These are phyloP conservation scores for Odontomyia ornata DNA, from an alignment of 2,888 invertebrate genomes.

Conservation along the genomic window DNA sequence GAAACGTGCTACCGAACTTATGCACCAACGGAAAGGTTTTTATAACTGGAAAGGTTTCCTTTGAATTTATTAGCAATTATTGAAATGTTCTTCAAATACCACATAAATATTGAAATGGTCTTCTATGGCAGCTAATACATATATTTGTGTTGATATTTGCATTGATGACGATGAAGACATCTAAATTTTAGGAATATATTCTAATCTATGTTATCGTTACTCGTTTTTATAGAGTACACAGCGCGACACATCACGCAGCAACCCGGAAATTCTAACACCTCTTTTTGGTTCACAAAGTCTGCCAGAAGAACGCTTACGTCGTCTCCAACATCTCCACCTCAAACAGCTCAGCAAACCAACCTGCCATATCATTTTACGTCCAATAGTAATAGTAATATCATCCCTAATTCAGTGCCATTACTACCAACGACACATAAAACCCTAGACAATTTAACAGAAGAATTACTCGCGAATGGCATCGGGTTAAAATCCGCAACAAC, in stretches of 20 bases:
- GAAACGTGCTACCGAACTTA: slow-evolving; percentile 68
- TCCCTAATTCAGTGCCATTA: background rate
- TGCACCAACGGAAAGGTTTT: slow-evolving; percentile 67
- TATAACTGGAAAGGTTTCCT: slow-evolving; percentile 67
- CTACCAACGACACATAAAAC: slow-evolving; percentile 15
- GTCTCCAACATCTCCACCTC: slow-evolving; percentile 11
- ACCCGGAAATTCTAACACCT: background rate
- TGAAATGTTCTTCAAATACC: no score
- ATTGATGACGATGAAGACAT: background rate
- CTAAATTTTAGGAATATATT: background rate
- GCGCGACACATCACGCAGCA: slow-evolving; percentile 13
- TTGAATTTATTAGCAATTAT: background rate
- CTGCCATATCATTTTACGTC: background rate
- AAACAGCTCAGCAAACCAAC: background rate
- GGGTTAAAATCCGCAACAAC: slow-evolving; percentile 2
- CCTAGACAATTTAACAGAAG: slow-evolving; percentile 11
- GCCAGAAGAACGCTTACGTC: background rate
- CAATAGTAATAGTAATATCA: background rate
- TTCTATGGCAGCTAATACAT: background rate
- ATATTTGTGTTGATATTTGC: background rate
- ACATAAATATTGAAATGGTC: no score
- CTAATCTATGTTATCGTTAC: no score
- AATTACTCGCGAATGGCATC: slow-evolving; percentile 3
- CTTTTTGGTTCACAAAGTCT: slow-evolving; percentile 5
- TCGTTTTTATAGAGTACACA: slow-evolving; percentile 18